Conservation (phyloP, 1,140 invertebrate genomes). For the Microplitis mediator region DNA sequence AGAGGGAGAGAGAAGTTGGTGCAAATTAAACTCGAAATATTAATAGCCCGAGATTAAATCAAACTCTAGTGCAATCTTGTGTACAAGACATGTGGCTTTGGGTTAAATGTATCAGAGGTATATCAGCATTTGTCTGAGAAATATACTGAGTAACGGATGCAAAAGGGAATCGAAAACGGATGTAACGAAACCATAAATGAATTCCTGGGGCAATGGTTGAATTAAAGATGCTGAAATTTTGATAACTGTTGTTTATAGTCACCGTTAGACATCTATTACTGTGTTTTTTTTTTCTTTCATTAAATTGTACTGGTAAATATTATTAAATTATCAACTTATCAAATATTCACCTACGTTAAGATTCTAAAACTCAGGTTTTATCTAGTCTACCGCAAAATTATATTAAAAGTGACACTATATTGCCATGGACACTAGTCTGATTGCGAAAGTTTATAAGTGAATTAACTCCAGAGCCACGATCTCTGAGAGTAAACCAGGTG, state of each 20-base stretch:
- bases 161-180: not conserved
- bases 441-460: slow-evolving; percentile 48
- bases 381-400: slow-evolving; percentile 33
- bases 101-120: not conserved
- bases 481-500: not conserved
- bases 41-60: not conserved
- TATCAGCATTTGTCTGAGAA: not conserved
- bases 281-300: not conserved
- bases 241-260: too few species aligned
- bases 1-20: not conserved
- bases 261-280: not conserved
- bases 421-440: slow-evolving; percentile 36
- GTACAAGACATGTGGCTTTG: not conserved
- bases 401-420: slow-evolving; percentile 43
- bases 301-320: not conserved
- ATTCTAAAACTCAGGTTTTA: not conserved
- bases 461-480: slow-evolving; percentile 34
- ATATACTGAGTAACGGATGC: not conserved
- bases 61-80: not conserved
- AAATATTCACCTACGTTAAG: too few species aligned
- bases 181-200: not conserved
- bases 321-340: too few species aligned
- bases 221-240: not conserved
- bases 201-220: not conserved
- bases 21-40: not conserved